Evolutionary conservation across 1,140 invertebrate species (phyloP), one percentile per base, ranked within the genome.

Genomic region (Drosophila busckii): DNA sequence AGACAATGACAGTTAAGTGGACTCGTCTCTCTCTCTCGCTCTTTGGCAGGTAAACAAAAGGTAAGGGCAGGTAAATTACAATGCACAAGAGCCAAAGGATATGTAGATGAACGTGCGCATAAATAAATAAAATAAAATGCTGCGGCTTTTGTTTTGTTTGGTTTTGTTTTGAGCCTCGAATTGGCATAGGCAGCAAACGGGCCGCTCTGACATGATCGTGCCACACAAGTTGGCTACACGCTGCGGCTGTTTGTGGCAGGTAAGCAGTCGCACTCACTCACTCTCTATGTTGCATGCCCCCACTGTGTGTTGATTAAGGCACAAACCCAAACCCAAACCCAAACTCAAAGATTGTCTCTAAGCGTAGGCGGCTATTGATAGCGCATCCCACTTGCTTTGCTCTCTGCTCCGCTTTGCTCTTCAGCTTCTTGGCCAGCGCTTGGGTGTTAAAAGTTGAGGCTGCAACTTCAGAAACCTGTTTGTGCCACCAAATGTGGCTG

Each of bases 1-100:
- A 60, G 66, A 70, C 69, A 71, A 61, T 75, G 70, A 71, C 69
- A 44, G 52, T 52, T 73, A 73, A 73, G n/a, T n/a, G n/a, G n/a
- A n/a, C n/a, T n/a, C n/a, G n/a, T n/a, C n/a, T n/a, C n/a, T n/a
- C n/a, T n/a, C n/a, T n/a, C n/a, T n/a, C n/a, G n/a, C n/a, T n/a
- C n/a, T n/a, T n/a, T n/a, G n/a, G 26, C 19, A 70, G 49, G 58
- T 64, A 70, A 52, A 52, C 45, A 66, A 28, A 44, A 76, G 49
- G 52, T 68, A 45, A 23, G 53, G 38, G 59, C 75, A 80, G 73
- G 68, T 82, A 82, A 80, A 69, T 58, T 69, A 82, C 54, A 55
- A 44, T 49, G 28, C 34, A 23, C 26, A 38, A 5, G 19, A 17
- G 25, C 19, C 25, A 16, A 59, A 61, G 64, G 60, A 64, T 58